Conservation (phyloP, 2,888 invertebrate species). For the Pelosia muscerda region DNA sequence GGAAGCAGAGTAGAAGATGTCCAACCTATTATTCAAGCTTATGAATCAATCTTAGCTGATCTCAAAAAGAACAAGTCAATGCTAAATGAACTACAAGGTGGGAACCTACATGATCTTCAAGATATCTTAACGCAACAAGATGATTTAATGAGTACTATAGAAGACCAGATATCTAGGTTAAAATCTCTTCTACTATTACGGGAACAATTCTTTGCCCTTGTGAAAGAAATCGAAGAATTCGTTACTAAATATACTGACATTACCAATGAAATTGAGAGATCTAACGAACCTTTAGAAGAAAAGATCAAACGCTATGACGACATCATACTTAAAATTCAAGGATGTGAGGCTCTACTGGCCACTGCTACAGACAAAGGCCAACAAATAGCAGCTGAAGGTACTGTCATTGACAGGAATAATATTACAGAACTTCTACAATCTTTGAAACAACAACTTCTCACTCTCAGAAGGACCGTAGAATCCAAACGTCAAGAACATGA, state of each 20-base stretch:
- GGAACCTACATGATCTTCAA: constrained; percentile 92
- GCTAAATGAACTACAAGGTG: constrained; percentile 91
- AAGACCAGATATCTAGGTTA: constrained; percentile 94
- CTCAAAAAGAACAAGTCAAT: constrained; percentile 92
- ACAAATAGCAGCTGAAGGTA: constrained; percentile 96
- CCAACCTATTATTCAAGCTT: constrained; percentile 92
- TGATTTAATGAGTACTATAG: constrained; percentile 93
- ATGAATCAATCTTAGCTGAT: constrained; percentile 92
- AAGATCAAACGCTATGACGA: constrained; percentile 96
- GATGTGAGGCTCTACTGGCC: constrained; percentile 95
- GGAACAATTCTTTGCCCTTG: constrained; percentile 95
- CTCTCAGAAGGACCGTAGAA: constrained; percentile 93
- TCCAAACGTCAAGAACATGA: constrained; percentile 95
- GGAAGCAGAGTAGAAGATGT: constrained; percentile 96
- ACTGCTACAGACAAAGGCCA: constrained; percentile 97
- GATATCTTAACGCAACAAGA: constrained; percentile 93
- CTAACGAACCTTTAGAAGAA: constrained; percentile 93
- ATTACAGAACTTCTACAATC: constrained; percentile 95
- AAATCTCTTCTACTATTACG: constrained; percentile 92
- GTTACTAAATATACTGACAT: constrained; percentile 95
- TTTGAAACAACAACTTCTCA: constrained; percentile 93
- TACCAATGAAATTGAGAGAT: constrained; percentile 94
- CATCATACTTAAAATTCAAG: constrained; percentile 94
- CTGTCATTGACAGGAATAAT: constrained; percentile 94
- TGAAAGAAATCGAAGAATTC: constrained; percentile 95